These are phyloP conservation scores for Diceros bicornis DNA, from an alignment of 2,797 vertebrate species.

Conservation along the genomic window DNA sequence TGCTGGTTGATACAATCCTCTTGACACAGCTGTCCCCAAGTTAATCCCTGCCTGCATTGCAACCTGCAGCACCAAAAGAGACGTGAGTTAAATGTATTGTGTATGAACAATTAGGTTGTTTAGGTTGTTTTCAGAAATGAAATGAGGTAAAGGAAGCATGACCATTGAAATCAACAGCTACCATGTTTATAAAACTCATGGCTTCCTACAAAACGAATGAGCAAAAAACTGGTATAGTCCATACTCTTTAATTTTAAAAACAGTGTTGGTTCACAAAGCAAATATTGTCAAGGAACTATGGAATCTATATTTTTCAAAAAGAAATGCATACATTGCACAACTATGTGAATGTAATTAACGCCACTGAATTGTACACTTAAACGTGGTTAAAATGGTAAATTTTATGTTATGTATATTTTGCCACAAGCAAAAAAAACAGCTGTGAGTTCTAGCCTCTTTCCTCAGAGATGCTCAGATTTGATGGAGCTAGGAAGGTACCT, in stretches of 20 bases:
- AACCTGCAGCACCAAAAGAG: slow-evolving; percentile 87
- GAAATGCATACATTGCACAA: background rate
- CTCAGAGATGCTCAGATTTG: too few relatives aligned
- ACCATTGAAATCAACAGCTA: background rate
- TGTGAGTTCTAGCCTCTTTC: too few relatives aligned
- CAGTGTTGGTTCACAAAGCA: background rate
- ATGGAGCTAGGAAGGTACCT: too few relatives aligned
- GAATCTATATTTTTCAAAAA: slow-evolving; percentile 54
- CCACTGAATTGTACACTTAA: background rate
- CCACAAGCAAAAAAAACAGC: too few relatives aligned
- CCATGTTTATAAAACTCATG: background rate
- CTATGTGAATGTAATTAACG: background rate
- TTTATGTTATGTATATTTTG: background rate
- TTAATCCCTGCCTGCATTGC: slow-evolving; percentile 76
- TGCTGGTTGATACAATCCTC: too few relatives aligned
- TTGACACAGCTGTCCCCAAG: slow-evolving; percentile 63
- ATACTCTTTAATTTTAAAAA: slow-evolving; percentile 42
- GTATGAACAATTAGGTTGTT: background rate
- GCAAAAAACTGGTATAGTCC: background rate
- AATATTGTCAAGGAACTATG: slow-evolving; percentile 8
- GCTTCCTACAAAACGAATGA: slow-evolving; percentile 18
- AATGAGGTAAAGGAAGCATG: background rate
- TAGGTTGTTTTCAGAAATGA: slow-evolving; percentile 57
- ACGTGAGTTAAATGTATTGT: slow-evolving; percentile 53
- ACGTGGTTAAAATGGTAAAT: slow-evolving; percentile 28